These are phyloP conservation scores for Trissolcus japonicus DNA, from an alignment of 2,888 invertebrate genomes.

Conservation along the genomic window DNA sequence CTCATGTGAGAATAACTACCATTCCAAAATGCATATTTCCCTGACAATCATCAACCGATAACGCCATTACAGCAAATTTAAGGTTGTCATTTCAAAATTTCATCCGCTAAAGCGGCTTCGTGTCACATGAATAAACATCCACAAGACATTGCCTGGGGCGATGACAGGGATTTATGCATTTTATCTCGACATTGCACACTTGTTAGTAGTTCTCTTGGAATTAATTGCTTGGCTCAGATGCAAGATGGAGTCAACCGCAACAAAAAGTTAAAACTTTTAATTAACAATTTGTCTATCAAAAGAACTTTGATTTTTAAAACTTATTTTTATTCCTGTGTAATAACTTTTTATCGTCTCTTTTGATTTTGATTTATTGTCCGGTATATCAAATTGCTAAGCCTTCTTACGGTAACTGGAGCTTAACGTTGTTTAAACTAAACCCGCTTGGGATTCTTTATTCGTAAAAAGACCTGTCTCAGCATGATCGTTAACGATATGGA, in stretches of 20 bases:
- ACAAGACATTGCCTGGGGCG: constrained; percentile 29
- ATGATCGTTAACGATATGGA: no score
- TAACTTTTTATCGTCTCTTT: no score
- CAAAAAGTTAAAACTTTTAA: neutral
- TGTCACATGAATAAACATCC: constrained; percentile 44
- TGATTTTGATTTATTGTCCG: no score
- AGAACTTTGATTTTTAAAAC: no score
- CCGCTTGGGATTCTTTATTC: neutral
- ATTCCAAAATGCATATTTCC: neutral
- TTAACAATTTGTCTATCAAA: no score
- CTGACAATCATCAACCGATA: constrained; percentile 12
- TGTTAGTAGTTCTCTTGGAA: constrained; percentile 15
- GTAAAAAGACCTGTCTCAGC: no score
- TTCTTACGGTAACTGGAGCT: neutral
- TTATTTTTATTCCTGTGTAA: no score
- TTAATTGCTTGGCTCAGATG: constrained; percentile 2
- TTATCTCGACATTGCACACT: constrained; percentile 26
- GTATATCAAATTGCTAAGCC: no score
- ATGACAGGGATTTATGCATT: constrained; percentile 36
- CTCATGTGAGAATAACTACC: no score
- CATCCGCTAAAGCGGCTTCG: constrained; percentile 31
- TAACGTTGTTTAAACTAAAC: neutral
- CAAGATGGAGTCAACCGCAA: constrained; percentile 1
- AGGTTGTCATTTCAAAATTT: constrained; percentile 28
- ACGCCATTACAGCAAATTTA: constrained; percentile 27